phyloP scores from a whole-genome alignment of 2,797 vertebrate species.

The Hippoglossus hippoglossus region DNA sequence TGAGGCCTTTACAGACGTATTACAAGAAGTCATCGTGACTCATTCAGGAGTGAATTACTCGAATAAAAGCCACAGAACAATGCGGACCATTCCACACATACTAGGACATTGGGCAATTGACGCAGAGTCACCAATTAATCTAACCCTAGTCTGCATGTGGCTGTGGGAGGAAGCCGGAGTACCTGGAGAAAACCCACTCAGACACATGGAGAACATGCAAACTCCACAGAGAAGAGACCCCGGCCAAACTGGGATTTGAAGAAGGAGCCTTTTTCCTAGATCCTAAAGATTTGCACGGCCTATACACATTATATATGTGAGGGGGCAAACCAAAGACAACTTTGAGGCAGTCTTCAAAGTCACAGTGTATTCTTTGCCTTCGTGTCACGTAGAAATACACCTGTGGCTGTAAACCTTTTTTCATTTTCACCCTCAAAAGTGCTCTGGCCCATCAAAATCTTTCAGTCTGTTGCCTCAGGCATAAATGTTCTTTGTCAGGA shows the following conservation, averaged over 20 bases:
- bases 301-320: slow-evolving; percentile 17
- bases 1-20: slow-evolving; percentile 35
- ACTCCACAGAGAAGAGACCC: too few species aligned
- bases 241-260: too few species aligned
- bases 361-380: too few species aligned
- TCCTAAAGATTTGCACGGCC: slow-evolving; percentile 18
- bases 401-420: slow-evolving; percentile 45
- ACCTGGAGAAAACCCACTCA: too few species aligned
- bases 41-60: slow-evolving; percentile 24
- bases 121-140: too few species aligned
- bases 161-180: too few species aligned
- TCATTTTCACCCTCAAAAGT: slow-evolving; percentile 38
- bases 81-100: slow-evolving; percentile 24
- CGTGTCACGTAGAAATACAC: too few species aligned
- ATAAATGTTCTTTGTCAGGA: slow-evolving; percentile 64
- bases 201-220: too few species aligned
- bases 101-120: background rate
- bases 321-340: slow-evolving; percentile 24
- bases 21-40: slow-evolving; percentile 42
- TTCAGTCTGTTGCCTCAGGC: slow-evolving; percentile 27
- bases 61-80: slow-evolving; percentile 37
- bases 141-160: too few species aligned
- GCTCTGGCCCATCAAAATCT: slow-evolving; percentile 19
- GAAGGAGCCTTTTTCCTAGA: too few species aligned
- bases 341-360: background rate